Percentiles rank a stretch among this genome's conserved stretches.
These are phyloP conservation scores for Spatulosminthurus flaviceps DNA, from an alignment of 2,888 invertebrate genomes.

Conservation along the genomic window DNA sequence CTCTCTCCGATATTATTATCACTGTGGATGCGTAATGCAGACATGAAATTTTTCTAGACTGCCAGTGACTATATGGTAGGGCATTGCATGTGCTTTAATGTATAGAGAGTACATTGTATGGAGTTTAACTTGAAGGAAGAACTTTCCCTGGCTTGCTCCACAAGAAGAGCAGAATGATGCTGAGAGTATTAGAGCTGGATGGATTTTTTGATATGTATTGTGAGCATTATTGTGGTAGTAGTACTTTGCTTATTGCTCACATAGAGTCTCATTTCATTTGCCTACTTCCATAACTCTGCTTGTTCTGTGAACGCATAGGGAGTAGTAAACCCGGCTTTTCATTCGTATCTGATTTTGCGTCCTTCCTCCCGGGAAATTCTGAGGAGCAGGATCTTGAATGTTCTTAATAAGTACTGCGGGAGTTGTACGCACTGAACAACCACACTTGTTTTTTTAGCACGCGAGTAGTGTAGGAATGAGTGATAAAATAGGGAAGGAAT, in stretches of 20 bases:
- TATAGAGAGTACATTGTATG: neutral
- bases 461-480: neutral
- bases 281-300: neutral
- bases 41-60: neutral
- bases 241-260: no score
- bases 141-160: neutral
- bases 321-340: slow-evolving; percentile 21
- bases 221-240: neutral
- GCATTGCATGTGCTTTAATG: neutral
- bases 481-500: no score
- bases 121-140: neutral
- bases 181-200: neutral
- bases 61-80: no score
- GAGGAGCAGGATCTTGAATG: neutral
- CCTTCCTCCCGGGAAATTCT: slow-evolving; percentile 39
- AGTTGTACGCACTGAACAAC: neutral
- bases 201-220: no score
- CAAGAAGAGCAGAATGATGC: neutral
- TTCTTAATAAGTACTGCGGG: slow-evolving; percentile 23
- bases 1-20: slow-evolving; percentile 15
- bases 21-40: slow-evolving; percentile 23
- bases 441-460: neutral
- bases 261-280: neutral
- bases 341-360: slow-evolving; percentile 22
- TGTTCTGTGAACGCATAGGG: slow-evolving; percentile 2